Evolutionary conservation across 2,113 vertebrate species (phyloP), one percentile per base, ranked within the genome.

Genomic region (Plestiodon gilberti): DNA sequence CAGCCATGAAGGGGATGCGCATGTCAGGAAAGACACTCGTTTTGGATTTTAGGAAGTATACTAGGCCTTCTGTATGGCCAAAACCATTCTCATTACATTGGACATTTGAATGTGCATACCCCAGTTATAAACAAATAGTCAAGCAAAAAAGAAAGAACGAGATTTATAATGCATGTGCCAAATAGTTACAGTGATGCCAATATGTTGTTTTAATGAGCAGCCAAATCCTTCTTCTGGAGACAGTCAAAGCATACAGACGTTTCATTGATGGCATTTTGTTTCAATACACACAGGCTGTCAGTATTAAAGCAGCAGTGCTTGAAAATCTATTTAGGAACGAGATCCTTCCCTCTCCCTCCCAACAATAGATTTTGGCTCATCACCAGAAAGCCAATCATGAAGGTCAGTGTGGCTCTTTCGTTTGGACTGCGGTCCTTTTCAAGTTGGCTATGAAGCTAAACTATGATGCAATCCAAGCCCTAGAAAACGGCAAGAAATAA

Each of bases 291-390:
- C 75, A 85, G 52, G 6, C 77, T 11, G n/a, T 38, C 84, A 87
- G 77, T 70, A 81, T 89, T 88, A 84, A 82, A 90, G 71, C 85
- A 82, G 79, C 82, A 81, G 87, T 82, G 81, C 90, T 85, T 89
- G 90, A 88, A 76, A 70, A 91, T 85, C 79, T 65, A 61, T 33
- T 89, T 71, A 87, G 35, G 76, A 90, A 91, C 57, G 4, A 79
- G 81, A 75, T 91, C 83, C 79, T 23, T 30, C 76, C 69, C 57
- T 93, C 92, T 91, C 82, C 88, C 84, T 85, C 91, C 86, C 81
- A 87, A 93, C 91, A 87, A 48, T 43, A 30, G 90, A 89, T 89
- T 92, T 89, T n/a, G 57, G 90, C 91, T 86, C 77, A 90, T 76
- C 30, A 87, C 52, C 80, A 81, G 69, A 79, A 90, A 71, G 64